Percentiles rank a stretch among this genome's conserved stretches.
Conservation (phyloP, 1,140 invertebrate genomes). For the Psix sp. region DNA sequence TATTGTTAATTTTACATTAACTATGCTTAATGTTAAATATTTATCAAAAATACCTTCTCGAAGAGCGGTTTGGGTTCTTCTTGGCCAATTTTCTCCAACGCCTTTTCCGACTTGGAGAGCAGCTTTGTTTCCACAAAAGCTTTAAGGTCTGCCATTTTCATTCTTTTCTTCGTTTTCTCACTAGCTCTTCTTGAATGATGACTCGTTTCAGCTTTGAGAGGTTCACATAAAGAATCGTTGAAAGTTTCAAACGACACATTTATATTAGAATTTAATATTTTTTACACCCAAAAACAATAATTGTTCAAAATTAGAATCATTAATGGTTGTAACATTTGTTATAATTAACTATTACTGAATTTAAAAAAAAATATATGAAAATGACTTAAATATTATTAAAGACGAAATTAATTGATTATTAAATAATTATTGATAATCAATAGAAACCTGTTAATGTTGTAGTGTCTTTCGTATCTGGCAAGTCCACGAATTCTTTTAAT, state of each 20-base stretch:
- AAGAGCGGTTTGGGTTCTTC: conserved; percentile 81
- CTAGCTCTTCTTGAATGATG: conserved; percentile 83
- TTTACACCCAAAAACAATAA: not conserved
- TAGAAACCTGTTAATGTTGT: conserved; percentile 74
- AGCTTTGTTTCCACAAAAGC: conserved; percentile 94
- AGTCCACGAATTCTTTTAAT: conserved; percentile 85
- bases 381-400: too few species aligned
- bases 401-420: too few species aligned
- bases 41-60: conserved; percentile 74
- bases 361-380: too few species aligned
- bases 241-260: conserved; percentile 23
- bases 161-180: conserved; percentile 88
- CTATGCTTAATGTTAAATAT: not conserved
- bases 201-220: conserved; percentile 78
- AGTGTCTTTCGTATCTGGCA: conserved; percentile 82
- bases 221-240: conserved; percentile 64
- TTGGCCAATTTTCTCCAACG: conserved; percentile 91
- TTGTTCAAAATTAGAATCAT: not conserved
- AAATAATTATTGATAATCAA: not conserved
- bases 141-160: conserved; percentile 93
- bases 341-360: too few species aligned
- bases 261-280: conserved; percentile 14
- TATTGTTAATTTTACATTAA: too few species aligned
- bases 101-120: conserved; percentile 93
- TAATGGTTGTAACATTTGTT: too few species aligned